Evolutionary conservation across 2,113 vertebrate species (phyloP).

Genomic region (Bubo blakistoni): DNA sequence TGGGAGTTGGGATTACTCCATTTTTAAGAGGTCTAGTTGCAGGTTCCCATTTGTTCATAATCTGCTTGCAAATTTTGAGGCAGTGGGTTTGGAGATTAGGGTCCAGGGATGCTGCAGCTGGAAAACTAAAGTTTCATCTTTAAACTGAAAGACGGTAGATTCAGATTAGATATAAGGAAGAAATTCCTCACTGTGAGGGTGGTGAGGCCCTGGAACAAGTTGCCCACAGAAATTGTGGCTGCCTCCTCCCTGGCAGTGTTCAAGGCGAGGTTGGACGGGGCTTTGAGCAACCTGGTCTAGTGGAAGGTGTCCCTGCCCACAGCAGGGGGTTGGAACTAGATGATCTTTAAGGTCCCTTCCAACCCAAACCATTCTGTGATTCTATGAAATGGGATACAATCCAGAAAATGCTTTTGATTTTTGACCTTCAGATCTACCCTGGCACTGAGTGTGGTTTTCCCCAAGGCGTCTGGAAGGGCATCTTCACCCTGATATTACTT

Average conservation of each 20-base stretch:
- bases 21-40: background rate
- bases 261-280: no score
- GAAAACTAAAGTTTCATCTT: background rate
- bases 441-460: background rate
- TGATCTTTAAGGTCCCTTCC: no score
- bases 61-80: background rate
- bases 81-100: background rate
- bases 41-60: background rate
- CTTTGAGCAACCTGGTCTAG: no score
- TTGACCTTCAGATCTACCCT: background rate
- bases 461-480: background rate
- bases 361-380: no score
- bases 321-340: no score
- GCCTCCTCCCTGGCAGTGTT: no score
- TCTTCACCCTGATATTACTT: background rate
- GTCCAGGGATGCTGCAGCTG: background rate
- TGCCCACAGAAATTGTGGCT: no score
- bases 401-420: constrained; percentile 3
- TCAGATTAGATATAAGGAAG: no score
- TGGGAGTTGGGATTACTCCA: background rate
- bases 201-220: no score
- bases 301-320: no score
- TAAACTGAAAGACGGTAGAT: no score
- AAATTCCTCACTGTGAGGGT: no score
- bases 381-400: background rate